phyloP scores from a whole-genome alignment of 2,113 vertebrate species.

The Mirza zaza region DNA sequence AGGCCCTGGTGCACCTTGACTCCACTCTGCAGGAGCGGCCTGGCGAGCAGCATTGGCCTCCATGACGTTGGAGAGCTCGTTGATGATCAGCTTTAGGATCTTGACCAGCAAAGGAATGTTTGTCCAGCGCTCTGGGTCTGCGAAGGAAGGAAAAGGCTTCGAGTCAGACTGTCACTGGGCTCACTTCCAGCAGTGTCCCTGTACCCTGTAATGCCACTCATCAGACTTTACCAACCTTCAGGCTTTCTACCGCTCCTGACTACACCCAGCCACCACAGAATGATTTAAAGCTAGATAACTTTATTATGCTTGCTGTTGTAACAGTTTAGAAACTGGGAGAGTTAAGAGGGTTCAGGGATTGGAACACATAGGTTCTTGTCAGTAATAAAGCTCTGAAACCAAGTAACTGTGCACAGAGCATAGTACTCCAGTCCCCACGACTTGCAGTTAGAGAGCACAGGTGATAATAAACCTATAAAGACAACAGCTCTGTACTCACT shows the following conservation, averaged over 20 bases:
- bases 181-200: neutral
- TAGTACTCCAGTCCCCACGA: neutral
- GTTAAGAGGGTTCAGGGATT: neutral
- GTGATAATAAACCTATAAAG: neutral
- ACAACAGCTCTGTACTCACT: neutral
- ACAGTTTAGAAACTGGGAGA: neutral
- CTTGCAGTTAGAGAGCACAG: neutral
- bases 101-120: slow-evolving; percentile 98
- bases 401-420: neutral
- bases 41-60: slow-evolving; percentile 93
- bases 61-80: slow-evolving; percentile 95
- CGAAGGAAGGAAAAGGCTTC: neutral
- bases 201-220: neutral
- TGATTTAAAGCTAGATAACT: neutral
- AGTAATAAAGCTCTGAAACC: neutral
- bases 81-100: slow-evolving; percentile 97
- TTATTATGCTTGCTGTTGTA: neutral
- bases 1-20: slow-evolving; percentile 86
- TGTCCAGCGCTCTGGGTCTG: slow-evolving; percentile 98
- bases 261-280: neutral
- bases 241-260: no score
- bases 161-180: neutral
- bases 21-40: slow-evolving; percentile 91
- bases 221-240: neutral
- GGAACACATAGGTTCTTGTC: neutral